These are phyloP conservation scores for Limenitis camilla DNA, from an alignment of 2,888 invertebrate genomes.

Conservation along the genomic window DNA sequence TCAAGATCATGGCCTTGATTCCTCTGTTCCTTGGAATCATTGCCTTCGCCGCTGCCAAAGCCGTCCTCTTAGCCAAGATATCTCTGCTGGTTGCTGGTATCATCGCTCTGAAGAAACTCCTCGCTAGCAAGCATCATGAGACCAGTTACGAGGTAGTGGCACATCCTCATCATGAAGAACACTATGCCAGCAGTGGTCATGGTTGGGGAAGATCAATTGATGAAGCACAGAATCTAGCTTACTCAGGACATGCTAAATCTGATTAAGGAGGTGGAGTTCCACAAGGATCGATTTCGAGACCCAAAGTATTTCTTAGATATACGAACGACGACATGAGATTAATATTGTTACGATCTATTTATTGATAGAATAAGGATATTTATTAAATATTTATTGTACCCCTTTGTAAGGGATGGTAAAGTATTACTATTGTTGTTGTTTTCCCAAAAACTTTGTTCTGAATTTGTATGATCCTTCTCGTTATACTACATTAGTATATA, in stretches of 20 bases:
- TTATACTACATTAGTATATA: constrained; percentile 65
- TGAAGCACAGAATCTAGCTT: constrained; percentile 75
- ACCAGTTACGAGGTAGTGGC: constrained; percentile 86
- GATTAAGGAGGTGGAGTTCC: constrained; percentile 37
- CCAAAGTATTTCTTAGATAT: constrained; percentile 32
- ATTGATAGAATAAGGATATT: constrained; percentile 57
- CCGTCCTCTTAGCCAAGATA: constrained; percentile 87
- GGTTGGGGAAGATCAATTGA: constrained; percentile 80
- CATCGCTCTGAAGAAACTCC: constrained; percentile 79
- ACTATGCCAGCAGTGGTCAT: constrained; percentile 63
- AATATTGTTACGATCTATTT: constrained; percentile 45
- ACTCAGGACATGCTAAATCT: constrained; percentile 70
- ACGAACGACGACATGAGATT: constrained; percentile 27
- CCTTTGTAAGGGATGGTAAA: constrained; percentile 54
- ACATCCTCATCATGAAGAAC: constrained; percentile 76
- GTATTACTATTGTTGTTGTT: constrained; percentile 50
- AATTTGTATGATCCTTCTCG: constrained; percentile 59
- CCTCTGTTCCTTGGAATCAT: constrained; percentile 83
- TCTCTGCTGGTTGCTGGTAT: constrained; percentile 85
- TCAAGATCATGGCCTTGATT: constrained; percentile 85
- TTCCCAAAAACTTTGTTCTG: constrained; percentile 57
- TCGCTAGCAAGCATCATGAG: constrained; percentile 79
- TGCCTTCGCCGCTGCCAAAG: constrained; percentile 89
- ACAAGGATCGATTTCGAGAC: constrained; percentile 37
- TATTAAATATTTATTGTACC: constrained; percentile 58